Evolutionary conservation across 2,888 invertebrate species (phyloP), one percentile per base, ranked within the genome.

Genomic region (Epirrhoe tristata): DNA sequence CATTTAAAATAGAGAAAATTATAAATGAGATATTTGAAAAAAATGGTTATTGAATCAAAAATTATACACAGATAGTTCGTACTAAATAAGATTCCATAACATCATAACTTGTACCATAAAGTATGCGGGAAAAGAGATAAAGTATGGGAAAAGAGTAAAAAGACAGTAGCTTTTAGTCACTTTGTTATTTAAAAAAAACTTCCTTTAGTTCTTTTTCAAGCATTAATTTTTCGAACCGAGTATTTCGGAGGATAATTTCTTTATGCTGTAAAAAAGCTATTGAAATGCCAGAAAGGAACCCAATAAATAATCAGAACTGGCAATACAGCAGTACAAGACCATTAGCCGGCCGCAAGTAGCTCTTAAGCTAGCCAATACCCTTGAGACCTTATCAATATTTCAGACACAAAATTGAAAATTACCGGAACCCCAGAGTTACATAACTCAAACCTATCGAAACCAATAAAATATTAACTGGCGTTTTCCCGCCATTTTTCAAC

Each of bases 401-500:
- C 89, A 90, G 86, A 79, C 90, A 90, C 90, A 90, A 87, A 90
- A 93, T 91, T 92, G 91, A 91, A 91, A 92, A 92, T 91, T 89
- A 90, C 89, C 86, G 81, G 81, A 80, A 79, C 85, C 83, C 87
- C 84, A 81, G 76, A 80, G 83, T 83, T 79, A 86, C 88, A 91
- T 91, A 90, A 91, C 89, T 92, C 91, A 90, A 90, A 91, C 82
- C 90, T 88, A 93, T 93, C 91, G 90, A 84, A 87, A 84, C 87
- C 92, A 90, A 91, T 93, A 91, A 92, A 93, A 92, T 91, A 93
- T 92, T 90, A 91, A 91, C 91, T 86, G 83, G 84, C 86, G 83
- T 87, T 90, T 91, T 89, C 87, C 89, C 87, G 88, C 86, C 85
- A 88, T 89, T 91, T 91, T 89, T 89, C 91, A 90, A 85, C 77